Conservation (phyloP, 2,113 vertebrate species). For the Ochotona princeps region DNA sequence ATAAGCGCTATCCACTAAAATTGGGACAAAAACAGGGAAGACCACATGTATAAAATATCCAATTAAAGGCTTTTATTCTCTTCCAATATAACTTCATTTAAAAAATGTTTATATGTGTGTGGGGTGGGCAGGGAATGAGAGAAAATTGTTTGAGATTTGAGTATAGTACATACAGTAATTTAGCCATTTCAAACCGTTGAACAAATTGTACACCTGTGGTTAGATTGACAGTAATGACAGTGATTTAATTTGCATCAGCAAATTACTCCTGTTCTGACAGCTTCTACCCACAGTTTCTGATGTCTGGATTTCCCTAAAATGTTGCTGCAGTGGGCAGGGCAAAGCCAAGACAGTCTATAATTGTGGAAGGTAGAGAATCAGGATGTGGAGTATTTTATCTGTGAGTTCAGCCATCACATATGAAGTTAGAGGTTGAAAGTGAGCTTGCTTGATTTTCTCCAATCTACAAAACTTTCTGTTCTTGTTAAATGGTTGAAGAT, state of each 20-base stretch:
- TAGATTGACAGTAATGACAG: slow-evolving; percentile 16
- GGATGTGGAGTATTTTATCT: not conserved
- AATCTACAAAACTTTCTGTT: not conserved
- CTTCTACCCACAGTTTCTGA: not conserved
- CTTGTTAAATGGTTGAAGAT: slow-evolving; percentile 18
- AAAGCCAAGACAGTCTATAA: slow-evolving; percentile 1
- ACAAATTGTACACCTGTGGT: slow-evolving; percentile 55
- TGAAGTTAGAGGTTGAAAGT: not conserved
- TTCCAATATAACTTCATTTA: slow-evolving; percentile 42
- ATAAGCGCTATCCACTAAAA: slow-evolving; percentile 56
- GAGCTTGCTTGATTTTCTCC: slow-evolving; percentile 12
- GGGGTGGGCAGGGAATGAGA: not conserved
- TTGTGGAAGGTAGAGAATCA: slow-evolving; percentile 7
- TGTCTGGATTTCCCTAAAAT: slow-evolving; percentile 36
- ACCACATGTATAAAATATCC: slow-evolving; percentile 64
- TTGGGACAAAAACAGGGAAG: slow-evolving; percentile 52
- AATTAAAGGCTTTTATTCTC: slow-evolving; percentile 74
- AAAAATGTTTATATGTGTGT: slow-evolving; percentile 54
- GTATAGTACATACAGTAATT: slow-evolving; percentile 58
- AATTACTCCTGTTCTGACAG: not conserved
- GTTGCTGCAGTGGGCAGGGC: slow-evolving; percentile 2
- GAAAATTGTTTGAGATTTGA: slow-evolving; percentile 35
- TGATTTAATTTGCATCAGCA: slow-evolving; percentile 64
- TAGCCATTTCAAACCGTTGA: slow-evolving; percentile 72
- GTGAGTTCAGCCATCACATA: not conserved